A percentile compares a stretch with the other conserved stretches of the same genome.
These are phyloP conservation scores for Pangasius larnaudii DNA, from an alignment of 2,797 vertebrate species.

Conservation along the genomic window DNA sequence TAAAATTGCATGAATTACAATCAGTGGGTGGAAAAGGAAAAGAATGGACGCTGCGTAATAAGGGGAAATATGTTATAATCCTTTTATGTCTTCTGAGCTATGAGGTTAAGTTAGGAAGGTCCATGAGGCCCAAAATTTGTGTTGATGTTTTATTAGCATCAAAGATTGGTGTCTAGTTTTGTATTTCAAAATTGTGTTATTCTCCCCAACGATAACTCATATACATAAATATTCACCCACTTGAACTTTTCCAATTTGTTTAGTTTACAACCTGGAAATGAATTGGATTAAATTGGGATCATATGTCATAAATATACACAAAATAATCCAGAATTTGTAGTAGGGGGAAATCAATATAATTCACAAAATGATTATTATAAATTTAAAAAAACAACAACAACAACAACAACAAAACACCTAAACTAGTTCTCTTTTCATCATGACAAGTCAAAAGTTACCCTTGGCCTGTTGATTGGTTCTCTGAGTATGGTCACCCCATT, in stretches of 20 bases:
- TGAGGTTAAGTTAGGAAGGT: neutral
- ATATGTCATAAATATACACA: neutral
- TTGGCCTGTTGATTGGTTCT: neutral
- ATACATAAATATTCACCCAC: neutral
- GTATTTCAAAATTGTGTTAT: neutral
- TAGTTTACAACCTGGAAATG: neutral
- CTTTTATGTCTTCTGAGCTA: neutral
- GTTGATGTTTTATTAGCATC: neutral
- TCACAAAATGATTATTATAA: neutral
- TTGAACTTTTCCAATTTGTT: neutral
- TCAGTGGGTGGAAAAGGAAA: neutral
- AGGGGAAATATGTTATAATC: no score
- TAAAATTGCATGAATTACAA: slow-evolving; percentile 33
- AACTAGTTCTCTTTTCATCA: neutral
- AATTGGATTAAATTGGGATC: neutral
- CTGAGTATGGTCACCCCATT: no score
- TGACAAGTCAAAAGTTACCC: neutral
- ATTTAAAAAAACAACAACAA: neutral
- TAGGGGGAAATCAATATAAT: neutral
- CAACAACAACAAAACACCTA: no score
- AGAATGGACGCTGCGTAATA: neutral
- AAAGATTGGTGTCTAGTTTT: neutral
- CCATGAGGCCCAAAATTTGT: no score
- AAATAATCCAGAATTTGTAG: neutral
- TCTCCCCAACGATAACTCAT: neutral